Percentiles rank a stretch among this genome's conserved stretches.
Evolutionary conservation across 2,113 vertebrate species (phyloP).

Genomic region (Felis chaus): DNA sequence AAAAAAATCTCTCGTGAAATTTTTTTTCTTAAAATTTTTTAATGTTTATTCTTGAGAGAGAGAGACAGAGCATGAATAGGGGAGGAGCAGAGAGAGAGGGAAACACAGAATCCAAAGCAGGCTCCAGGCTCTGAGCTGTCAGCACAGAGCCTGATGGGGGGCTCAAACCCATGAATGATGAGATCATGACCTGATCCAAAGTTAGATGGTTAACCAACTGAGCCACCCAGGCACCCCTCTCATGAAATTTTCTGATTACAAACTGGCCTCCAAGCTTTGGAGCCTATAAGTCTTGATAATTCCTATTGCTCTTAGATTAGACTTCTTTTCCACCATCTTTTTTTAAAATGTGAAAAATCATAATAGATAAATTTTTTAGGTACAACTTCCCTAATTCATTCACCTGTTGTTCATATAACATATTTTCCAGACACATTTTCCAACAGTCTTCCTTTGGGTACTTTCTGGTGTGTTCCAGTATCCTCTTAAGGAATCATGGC

Average conservation of each 20-base stretch:
- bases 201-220: too few species aligned
- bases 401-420: not conserved
- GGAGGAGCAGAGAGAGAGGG: too few species aligned
- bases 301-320: not conserved
- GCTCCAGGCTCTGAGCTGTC: too few species aligned
- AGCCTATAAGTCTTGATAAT: not conserved
- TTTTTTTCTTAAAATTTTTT: not conserved
- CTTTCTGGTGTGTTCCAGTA: not conserved
- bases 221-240: not conserved
- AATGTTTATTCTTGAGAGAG: too few species aligned
- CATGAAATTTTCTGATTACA: not conserved
- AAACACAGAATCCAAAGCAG: too few species aligned
- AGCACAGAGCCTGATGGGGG: too few species aligned
- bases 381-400: not conserved
- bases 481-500: not conserved
- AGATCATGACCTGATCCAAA: too few species aligned
- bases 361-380: not conserved
- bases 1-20: not conserved
- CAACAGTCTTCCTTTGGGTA: not conserved
- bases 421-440: not conserved
- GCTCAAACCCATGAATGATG: too few species aligned
- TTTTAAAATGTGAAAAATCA: not conserved
- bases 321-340: conserved; percentile 5
- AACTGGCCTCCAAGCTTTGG: not conserved
- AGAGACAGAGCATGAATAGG: too few species aligned